Conservation (phyloP, 2,797 vertebrate species). For the Cygnus olor region DNA sequence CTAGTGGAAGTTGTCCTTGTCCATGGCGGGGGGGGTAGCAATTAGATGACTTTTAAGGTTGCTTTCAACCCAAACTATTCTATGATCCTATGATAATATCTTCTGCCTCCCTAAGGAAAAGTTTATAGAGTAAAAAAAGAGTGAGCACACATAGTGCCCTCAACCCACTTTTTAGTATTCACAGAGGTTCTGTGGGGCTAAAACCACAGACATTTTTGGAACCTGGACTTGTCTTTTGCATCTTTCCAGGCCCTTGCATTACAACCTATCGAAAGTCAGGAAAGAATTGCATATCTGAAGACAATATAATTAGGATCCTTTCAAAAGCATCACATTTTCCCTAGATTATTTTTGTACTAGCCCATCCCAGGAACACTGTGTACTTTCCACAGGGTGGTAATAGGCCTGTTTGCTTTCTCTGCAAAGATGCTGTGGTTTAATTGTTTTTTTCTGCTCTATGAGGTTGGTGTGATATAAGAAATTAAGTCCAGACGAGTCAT, state of each 20-base stretch:
- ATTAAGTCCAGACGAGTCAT: neutral
- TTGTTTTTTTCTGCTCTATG: neutral
- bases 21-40: no score
- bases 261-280: neutral
- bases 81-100: neutral
- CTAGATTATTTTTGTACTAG: neutral
- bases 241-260: neutral
- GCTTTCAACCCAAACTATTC: no score
- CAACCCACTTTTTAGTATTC: neutral
- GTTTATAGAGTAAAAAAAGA: neutral
- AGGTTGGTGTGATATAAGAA: neutral
- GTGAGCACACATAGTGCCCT: accelerated
- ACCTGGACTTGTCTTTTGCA: neutral
- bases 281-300: neutral
- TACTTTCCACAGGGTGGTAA: neutral
- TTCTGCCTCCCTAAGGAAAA: neutral
- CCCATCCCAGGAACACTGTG: neutral
- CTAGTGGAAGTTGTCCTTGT: no score
- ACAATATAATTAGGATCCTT: neutral
- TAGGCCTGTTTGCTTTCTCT: neutral
- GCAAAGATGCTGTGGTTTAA: neutral
- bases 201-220: neutral
- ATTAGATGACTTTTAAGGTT: no score
- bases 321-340: neutral
- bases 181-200: neutral